These are phyloP conservation scores for Trichonephila clavipes DNA, from an alignment of 1,140 invertebrate species.

Conservation along the genomic window DNA sequence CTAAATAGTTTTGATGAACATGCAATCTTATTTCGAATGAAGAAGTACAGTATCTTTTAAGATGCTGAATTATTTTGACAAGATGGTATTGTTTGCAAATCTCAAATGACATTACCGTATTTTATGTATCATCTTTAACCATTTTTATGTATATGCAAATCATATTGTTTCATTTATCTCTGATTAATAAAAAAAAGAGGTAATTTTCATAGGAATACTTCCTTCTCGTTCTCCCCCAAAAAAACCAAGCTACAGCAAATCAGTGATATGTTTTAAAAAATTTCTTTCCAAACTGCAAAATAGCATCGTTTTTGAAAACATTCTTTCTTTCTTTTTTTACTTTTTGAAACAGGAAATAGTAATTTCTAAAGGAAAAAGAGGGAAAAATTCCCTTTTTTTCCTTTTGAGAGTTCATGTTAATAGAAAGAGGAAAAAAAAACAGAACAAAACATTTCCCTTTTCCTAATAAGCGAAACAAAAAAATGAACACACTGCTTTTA, in stretches of 20 bases:
- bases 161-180: too few species aligned
- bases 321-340: background rate
- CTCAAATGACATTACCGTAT: too few species aligned
- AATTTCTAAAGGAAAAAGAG: background rate
- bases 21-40: too few species aligned
- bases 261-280: background rate
- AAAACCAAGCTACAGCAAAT: background rate
- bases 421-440: background rate
- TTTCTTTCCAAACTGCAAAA: background rate
- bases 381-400: background rate
- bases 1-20: too few species aligned
- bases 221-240: too few species aligned
- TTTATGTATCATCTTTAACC: too few species aligned
- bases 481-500: background rate
- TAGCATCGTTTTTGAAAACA: constrained; percentile 9
- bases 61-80: too few species aligned
- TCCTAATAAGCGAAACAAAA: constrained; percentile 33
- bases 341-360: background rate
- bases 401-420: background rate
- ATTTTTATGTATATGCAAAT: too few species aligned
- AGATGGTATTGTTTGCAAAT: too few species aligned
- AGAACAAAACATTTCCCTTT: background rate
- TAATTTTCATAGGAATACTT: too few species aligned
- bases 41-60: too few species aligned
- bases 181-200: too few species aligned